Base-by-base conservation (phyloP, 2,888 invertebrate genomes). In the Saturnia pavonia region DNA sequence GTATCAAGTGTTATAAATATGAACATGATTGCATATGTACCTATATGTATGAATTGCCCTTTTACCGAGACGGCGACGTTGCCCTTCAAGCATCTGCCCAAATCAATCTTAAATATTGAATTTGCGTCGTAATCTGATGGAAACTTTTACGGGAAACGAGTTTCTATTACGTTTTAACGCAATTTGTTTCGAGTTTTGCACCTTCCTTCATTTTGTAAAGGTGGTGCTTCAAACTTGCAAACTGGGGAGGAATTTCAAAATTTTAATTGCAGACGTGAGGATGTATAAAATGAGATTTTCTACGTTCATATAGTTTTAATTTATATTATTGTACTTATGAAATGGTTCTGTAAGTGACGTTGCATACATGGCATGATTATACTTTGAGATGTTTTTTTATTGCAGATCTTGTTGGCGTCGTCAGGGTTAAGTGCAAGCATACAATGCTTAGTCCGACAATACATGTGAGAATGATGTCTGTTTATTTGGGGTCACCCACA, bases 21-120 rank as follows among this genome's bases (percentile, higher is more conserved):
- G 57, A 6, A 60, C 25, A 27, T 19, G n/a, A 14, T 27, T 48
- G 40, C 40, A 40, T 40, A 65, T 65, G 65, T 40, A 57, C 25
- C 2, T 25, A n/a, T 40, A 65, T 11, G n/a, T 40, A 14, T 65
- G 69, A 72, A 75, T 79, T 80, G 82, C 87, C 85, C 87, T 88
- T 87, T 86, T 85, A 76, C 75, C 75, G 76, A 84, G 78, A 80
- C 77, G 77, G 75, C 84, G 78, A 79, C 77, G 76, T 78, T 85
- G 83, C 89, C 91, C 88, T 87, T 85, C 88, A 86, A 87, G 79
- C 91, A 88, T 91, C 90, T 92, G 92, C 91, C 88, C 88, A 86
- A 92, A 92, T 93, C 94, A 94, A 94, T 94, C 93, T 92, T 91
- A 92, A 92, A 93, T 92, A 94, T 94, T 92, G 91, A 94, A 93